Base-by-base conservation (phyloP, 2,797 vertebrate species). In the Podargus strigoides region DNA sequence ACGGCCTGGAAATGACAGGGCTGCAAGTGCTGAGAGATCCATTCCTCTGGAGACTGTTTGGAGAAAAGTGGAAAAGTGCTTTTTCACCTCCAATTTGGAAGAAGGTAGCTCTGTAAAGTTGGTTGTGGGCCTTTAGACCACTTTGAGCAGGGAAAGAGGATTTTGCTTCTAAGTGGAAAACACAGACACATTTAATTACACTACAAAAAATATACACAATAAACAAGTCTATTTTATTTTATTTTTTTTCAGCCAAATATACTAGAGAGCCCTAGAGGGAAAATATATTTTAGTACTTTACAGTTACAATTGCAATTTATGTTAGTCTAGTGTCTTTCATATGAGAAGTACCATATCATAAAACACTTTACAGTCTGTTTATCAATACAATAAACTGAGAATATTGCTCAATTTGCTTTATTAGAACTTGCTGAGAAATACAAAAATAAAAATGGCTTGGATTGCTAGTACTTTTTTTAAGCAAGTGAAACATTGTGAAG, bases 211-310 rank as follows among this genome's bases (percentile, higher is more conserved):
- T 87, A 88, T 58, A 92, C 67, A 89, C 93, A 95, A 94, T 96
- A 96, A 97, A 97, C 87, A 94, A 95, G 89, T 95, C 94, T 95
- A 81, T 94, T 97, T 96, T 96, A 90, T 95, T 93, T 96, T 91
- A 84, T 90, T 95, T 93, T 95, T 91, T 80, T 94, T 72, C 84
- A 96, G 69, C 46, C 90, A 93, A 91, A 96, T 81, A 92, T 94
- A 86, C 85, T 87, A 75, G 79, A 92, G 66, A 75, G 64, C 80
- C 92, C 93, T 94, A 56, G 79, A 95, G 95, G 94, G 82, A 85
- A 95, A 96, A 96, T 96, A 95, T 94, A 94, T 95, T 94, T 95
- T 92, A 92, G 92, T 74, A 76, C 75, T 96, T 97, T 94, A 96
- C 85, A 88, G 85, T 88, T 95, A 90, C 97, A 97, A 91, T 96